Percentiles rank a stretch among this genome's conserved stretches.
Conservation (phyloP, 1,140 invertebrate genomes). For the Tetragonula clypearis region DNA sequence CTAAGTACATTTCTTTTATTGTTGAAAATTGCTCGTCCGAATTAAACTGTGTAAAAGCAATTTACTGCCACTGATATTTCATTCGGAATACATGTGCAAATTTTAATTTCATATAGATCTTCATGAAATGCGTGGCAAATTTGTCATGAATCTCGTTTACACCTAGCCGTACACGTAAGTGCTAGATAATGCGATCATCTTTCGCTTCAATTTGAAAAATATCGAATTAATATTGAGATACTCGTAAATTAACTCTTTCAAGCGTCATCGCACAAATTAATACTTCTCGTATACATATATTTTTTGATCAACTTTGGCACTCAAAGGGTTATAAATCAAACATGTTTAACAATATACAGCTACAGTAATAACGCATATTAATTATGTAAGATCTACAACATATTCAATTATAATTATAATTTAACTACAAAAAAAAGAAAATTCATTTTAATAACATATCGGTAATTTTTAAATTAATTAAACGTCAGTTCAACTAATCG, state of each 20-base stretch:
- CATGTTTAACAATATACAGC: background rate
- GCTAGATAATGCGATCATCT: background rate
- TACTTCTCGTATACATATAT: background rate
- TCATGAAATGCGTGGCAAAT: too few relatives aligned
- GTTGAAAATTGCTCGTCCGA: too few relatives aligned
- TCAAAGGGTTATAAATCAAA: background rate
- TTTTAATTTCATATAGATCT: too few relatives aligned
- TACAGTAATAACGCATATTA: background rate
- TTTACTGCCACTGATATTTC: too few relatives aligned
- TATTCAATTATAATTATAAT: background rate
- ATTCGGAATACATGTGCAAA: too few relatives aligned
- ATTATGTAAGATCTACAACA: background rate
- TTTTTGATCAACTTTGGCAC: background rate
- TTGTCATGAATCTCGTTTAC: too few relatives aligned
- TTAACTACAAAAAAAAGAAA: background rate
- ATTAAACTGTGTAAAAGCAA: too few relatives aligned
- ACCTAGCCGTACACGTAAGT: background rate
- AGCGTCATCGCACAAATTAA: background rate
- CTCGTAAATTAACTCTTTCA: background rate
- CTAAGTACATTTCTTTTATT: too few relatives aligned
- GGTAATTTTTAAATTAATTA: background rate
- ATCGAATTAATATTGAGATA: background rate
- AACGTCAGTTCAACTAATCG: constrained; percentile 7
- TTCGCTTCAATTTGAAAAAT: background rate
- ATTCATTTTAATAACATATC: background rate